A percentile compares a stretch with the other conserved stretches of the same genome.
Conservation (phyloP, 2,113 vertebrate species). For the Corythaeola cristata region DNA sequence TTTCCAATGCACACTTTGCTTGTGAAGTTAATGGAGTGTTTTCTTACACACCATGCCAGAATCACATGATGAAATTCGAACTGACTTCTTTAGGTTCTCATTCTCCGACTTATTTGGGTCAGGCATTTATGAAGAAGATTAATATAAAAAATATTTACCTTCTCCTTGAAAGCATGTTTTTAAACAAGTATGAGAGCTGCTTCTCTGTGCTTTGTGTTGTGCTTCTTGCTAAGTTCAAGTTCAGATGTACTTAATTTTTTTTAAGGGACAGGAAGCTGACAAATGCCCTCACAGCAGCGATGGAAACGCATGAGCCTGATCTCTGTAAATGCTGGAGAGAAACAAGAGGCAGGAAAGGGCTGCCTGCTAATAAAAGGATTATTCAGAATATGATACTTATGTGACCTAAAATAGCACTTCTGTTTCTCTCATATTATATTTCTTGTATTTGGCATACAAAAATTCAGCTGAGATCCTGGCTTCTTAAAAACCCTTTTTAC, state of each 20-base stretch:
- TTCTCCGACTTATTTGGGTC: conserved; percentile 4
- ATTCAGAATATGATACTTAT: conserved; percentile 32
- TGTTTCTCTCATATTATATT: conserved; percentile 45
- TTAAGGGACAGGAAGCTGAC: neutral
- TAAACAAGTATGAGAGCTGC: neutral
- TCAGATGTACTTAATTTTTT: neutral
- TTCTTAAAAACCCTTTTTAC: neutral
- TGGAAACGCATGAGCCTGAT: neutral
- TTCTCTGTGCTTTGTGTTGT: neutral
- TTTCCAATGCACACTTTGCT: neutral
- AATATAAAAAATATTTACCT: neutral
- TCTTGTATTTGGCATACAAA: conserved; percentile 28
- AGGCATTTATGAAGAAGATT: conserved; percentile 4
- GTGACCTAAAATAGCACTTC: conserved; percentile 35
- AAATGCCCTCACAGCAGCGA: neutral
- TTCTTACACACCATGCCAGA: conserved; percentile 13
- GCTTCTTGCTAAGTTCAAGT: neutral
- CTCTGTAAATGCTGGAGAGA: conserved; percentile 12
- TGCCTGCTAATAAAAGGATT: conserved; percentile 44
- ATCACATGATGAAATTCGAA: neutral
- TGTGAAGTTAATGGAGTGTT: conserved; percentile 24
- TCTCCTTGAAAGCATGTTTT: conserved; percentile 1
- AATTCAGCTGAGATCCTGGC: neutral
- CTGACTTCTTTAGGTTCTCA: neutral
- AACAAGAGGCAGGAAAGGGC: neutral